These are phyloP conservation scores for Sympetrum striolatum DNA, from an alignment of 2,888 invertebrate genomes.

Conservation along the genomic window DNA sequence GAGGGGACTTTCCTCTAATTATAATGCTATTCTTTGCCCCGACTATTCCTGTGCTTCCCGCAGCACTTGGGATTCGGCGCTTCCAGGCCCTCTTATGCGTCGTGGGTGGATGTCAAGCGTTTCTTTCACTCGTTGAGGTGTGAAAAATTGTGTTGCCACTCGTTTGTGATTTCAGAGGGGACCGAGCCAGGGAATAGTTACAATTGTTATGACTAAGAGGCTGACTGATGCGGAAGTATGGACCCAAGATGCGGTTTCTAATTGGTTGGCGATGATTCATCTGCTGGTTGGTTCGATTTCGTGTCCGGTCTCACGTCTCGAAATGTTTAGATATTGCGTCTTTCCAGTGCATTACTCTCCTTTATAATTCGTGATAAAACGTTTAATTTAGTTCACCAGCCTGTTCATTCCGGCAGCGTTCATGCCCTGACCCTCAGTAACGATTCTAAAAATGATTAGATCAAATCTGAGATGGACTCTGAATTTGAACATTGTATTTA, in stretches of 20 bases:
- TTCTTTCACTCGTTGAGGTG: not conserved
- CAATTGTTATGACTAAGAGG: not conserved
- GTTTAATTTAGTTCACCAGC: too few relatives aligned
- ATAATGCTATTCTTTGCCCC: conserved; percentile 35
- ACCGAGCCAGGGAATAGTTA: not conserved
- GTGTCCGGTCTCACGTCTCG: too few relatives aligned
- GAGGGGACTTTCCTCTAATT: conserved; percentile 22
- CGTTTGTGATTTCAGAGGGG: not conserved
- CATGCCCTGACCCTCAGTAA: too few relatives aligned
- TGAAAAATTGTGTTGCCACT: not conserved
- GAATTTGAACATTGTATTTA: too few relatives aligned
- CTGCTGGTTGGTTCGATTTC: not conserved
- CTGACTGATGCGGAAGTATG: not conserved
- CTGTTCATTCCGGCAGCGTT: too few relatives aligned
- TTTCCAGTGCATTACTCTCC: too few relatives aligned
- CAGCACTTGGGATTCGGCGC: not conserved
- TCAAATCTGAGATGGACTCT: too few relatives aligned
- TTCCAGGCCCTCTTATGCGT: not conserved
- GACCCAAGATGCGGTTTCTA: not conserved
- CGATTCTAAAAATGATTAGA: too few relatives aligned
- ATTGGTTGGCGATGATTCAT: not conserved
- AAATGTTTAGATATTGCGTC: too few relatives aligned
- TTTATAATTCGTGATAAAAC: too few relatives aligned
- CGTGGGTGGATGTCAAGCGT: not conserved
- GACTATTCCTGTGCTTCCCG: conserved; percentile 21